Evolutionary conservation across 1,140 invertebrate species (phyloP).

Genomic region (Dryas iulia): DNA sequence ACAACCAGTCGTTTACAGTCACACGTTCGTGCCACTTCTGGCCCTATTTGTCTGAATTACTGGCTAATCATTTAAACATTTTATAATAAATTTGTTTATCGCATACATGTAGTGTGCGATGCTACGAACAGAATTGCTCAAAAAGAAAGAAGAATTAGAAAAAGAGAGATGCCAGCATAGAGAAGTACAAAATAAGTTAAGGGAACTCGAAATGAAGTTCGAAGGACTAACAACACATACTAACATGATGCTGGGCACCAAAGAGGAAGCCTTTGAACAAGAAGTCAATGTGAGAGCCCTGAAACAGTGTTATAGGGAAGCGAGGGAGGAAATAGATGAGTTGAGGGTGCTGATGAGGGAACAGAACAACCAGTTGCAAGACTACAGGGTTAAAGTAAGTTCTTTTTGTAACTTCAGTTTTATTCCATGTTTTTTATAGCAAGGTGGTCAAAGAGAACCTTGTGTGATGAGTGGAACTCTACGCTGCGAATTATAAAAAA

Average conservation of each 20-base stretch:
- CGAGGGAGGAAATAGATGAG: conserved; percentile 85
- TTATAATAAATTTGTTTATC: background rate
- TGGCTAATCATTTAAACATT: background rate
- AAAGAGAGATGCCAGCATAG: conserved; percentile 65
- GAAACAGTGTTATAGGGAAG: conserved; percentile 84
- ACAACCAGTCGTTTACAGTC: no score
- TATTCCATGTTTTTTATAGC: no score
- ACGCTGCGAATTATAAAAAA: background rate
- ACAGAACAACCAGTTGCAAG: conserved; percentile 85
- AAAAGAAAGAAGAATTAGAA: conserved; percentile 69
- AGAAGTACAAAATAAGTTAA: conserved; percentile 60
- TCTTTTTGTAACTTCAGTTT: no score
- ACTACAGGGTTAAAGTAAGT: conserved; percentile 86
- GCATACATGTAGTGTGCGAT: conserved; percentile 57
- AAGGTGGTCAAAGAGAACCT: no score
- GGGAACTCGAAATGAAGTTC: conserved; percentile 69
- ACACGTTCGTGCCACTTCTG: no score
- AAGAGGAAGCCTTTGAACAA: conserved; percentile 83
- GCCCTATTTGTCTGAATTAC: no score
- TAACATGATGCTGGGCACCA: conserved; percentile 75
- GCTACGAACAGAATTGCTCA: conserved; percentile 57
- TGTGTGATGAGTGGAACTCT: conserved; percentile 1
- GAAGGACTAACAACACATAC: conserved; percentile 65
- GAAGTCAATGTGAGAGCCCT: conserved; percentile 83
- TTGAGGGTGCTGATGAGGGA: conserved; percentile 85